These are phyloP conservation scores for Seriola dumerili DNA, from an alignment of 2,113 vertebrate species.

Conservation along the genomic window DNA sequence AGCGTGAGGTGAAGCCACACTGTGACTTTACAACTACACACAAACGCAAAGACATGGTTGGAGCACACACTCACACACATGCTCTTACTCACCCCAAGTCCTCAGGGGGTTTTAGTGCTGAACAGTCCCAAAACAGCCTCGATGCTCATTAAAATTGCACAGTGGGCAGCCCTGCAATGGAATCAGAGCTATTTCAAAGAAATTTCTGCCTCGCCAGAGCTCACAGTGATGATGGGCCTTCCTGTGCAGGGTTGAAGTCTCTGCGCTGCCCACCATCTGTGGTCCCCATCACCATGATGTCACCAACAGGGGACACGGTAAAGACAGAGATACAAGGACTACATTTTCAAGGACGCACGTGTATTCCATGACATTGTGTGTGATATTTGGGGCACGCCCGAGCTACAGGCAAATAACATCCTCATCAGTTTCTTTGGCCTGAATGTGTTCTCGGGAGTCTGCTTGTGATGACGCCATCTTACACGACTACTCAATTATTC, in stretches of 20 bases:
- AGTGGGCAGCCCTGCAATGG: conserved; percentile 32
- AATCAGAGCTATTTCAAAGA: conserved; percentile 52
- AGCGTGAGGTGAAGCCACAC: conserved; percentile 54
- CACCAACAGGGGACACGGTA: conserved; percentile 50
- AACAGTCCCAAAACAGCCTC: conserved; percentile 63
- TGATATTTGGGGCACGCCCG: conserved; percentile 71
- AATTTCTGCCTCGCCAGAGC: conserved; percentile 25
- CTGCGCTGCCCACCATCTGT: conserved; percentile 43
- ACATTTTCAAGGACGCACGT: conserved; percentile 78
- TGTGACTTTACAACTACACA: conserved; percentile 57
- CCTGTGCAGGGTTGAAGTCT: conserved; percentile 20
- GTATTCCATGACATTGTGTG: conserved; percentile 71
- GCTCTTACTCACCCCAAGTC: conserved; percentile 65
- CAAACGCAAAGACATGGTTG: background rate
- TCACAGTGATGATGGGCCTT: conserved; percentile 22
- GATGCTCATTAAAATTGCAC: conserved; percentile 67
- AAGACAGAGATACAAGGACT: conserved; percentile 52
- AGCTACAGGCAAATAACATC: conserved; percentile 69
- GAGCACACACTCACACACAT: conserved; percentile 18
- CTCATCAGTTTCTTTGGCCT: conserved; percentile 76
- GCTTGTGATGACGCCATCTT: conserved; percentile 41
- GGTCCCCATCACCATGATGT: conserved; percentile 48
- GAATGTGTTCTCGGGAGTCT: conserved; percentile 62
- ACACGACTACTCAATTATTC: conserved; percentile 63
- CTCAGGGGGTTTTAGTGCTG: conserved; percentile 52